Base-by-base conservation (phyloP, 2,888 invertebrate species). In the Acrocera orbiculus region DNA sequence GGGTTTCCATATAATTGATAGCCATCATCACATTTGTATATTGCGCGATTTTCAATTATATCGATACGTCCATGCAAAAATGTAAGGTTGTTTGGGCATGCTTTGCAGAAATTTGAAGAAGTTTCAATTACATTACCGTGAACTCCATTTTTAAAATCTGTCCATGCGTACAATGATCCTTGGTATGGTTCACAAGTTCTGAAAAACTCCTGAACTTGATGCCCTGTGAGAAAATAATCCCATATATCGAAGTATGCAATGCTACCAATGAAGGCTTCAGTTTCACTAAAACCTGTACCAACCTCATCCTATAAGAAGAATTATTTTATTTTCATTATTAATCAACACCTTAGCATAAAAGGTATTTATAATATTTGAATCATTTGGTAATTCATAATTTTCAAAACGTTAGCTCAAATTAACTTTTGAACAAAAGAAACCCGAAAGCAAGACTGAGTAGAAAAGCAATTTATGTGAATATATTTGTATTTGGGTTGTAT, bases 201-300 rank as follows among this genome's bases (percentile, higher is more conserved):
- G 42, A 61, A 60, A 35, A 62, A 56, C 11, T 48, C 46, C 11
- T 47, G 44, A 4, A 76, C 59, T 34, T 65, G 60, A 4, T 54
- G 46, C 2, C 54, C 44, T 2, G 52, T 47, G 13, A 75, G 49
- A 32, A 59, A 52, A 26, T 46, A 48, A 26, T 65, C 62, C 75
- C 76, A 77, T 23, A 76, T 50, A 47, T 76, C 71, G 4, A 76
- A 47, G 38, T 65, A 61, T 2, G 69, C 63, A 37, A 77, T 54
- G 41, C 64, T 63, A 4, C 77, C 77, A n/a, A 73, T 52, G 48
- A 73, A 76, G 1, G 76, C 67, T 54, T 77, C 76, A 1, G 67
- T 63, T 40, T 69, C 66, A 42, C 70, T 74, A 48, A 76, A 76
- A 35, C 63, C 64, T 3, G 73, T 72, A 16, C 46, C 46, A n/a